Evolutionary conservation across 2,888 invertebrate species (phyloP).

Genomic region (Xanthorhoe spadicearia): DNA sequence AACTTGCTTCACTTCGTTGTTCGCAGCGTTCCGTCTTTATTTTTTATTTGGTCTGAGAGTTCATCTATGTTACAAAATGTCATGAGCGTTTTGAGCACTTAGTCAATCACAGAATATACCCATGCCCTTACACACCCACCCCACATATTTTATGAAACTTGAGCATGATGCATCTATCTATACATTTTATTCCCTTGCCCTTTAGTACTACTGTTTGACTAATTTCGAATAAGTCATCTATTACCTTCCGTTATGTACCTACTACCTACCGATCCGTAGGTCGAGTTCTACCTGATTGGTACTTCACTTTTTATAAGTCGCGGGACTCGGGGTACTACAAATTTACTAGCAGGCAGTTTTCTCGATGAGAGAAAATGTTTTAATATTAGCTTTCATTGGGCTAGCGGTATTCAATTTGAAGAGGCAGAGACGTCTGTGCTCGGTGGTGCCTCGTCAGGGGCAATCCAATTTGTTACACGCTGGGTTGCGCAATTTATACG

Average conservation of each 20-base stretch:
- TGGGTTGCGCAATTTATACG: conserved; percentile 57
- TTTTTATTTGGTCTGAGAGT: too few relatives aligned
- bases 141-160: too few relatives aligned
- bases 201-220: neutral
- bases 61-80: too few relatives aligned
- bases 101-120: too few relatives aligned
- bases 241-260: conserved; percentile 4
- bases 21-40: too few relatives aligned
- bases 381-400: conserved; percentile 40
- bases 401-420: conserved; percentile 37
- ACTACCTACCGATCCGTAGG: conserved; percentile 9
- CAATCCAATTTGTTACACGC: conserved; percentile 61
- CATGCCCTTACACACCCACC: too few relatives aligned
- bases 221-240: conserved; percentile 14
- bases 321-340: neutral
- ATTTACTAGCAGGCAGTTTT: conserved; percentile 23
- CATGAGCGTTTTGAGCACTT: too few relatives aligned
- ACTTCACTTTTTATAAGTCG: conserved; percentile 21
- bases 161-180: neutral
- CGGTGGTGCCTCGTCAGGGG: conserved; percentile 45
- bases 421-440: conserved; percentile 16
- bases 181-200: neutral
- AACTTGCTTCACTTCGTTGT: too few relatives aligned
- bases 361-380: conserved; percentile 39
- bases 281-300: conserved; percentile 20